Conservation (phyloP, 2,888 invertebrate genomes). For the Colletes collaris region DNA sequence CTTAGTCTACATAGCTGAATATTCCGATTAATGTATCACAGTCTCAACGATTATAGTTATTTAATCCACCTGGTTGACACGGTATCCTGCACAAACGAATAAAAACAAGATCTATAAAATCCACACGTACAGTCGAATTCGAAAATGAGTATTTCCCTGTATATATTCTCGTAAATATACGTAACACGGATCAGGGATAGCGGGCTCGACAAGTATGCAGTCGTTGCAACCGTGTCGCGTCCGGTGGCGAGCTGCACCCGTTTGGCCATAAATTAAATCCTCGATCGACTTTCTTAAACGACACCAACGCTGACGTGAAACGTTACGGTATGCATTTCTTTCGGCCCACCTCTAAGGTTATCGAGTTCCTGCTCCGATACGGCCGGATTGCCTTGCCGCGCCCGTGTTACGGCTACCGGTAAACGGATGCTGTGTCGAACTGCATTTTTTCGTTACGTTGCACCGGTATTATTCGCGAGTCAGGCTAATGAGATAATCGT, state of each 20-base stretch:
- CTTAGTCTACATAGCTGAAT: no score
- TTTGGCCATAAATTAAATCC: conserved; percentile 38
- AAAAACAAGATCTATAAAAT: no score
- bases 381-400: conserved; percentile 75
- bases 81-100: no score
- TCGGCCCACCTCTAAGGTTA: conserved; percentile 63
- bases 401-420: conserved; percentile 51
- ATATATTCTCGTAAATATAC: not conserved
- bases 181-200: conserved; percentile 30
- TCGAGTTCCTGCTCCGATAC: conserved; percentile 68
- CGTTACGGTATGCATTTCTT: conserved; percentile 66
- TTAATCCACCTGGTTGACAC: no score
- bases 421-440: conserved; percentile 43
- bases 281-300: conserved; percentile 48
- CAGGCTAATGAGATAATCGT: conserved; percentile 62
- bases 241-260: conserved; percentile 46
- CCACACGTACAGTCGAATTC: no score
- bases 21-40: no score
- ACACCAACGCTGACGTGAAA: conserved; percentile 48
- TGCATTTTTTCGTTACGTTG: conserved; percentile 44
- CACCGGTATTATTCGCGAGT: conserved; percentile 45
- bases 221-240: conserved; percentile 16
- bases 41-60: no score
- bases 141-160: no score
- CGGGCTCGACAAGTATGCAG: conserved; percentile 29